Evolutionary conservation across 1,140 invertebrate species (phyloP).

Genomic region (Leptinotarsa defecta): DNA sequence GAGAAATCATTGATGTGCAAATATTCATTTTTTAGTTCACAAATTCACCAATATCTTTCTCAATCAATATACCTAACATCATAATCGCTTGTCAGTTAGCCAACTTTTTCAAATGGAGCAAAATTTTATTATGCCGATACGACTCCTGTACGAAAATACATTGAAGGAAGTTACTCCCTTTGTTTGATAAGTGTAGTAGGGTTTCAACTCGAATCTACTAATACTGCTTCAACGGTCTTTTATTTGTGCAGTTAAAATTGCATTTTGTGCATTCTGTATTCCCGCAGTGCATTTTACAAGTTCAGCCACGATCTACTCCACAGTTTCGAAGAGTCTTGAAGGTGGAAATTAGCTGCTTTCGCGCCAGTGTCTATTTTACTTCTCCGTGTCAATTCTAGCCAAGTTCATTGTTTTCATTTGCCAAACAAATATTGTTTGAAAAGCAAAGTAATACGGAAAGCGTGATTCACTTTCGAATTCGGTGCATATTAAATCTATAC

Average conservation of each 20-base stretch:
- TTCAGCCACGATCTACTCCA: not conserved
- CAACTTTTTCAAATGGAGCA: no score
- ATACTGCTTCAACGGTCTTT: not conserved
- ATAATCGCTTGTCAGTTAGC: no score
- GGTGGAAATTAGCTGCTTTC: constrained; percentile 6
- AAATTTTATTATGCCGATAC: no score
- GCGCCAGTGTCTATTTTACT: not conserved
- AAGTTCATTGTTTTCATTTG: not conserved
- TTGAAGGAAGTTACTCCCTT: not conserved
- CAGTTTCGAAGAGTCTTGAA: not conserved
- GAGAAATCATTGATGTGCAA: no score
- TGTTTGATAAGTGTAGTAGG: not conserved
- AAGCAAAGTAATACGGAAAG: no score
- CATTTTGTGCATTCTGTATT: constrained; percentile 21
- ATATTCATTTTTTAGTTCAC: no score
- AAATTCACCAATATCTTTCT: no score
- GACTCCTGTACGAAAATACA: no score
- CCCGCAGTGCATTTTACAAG: constrained; percentile 13
- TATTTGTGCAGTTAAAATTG: constrained; percentile 19
- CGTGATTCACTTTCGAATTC: no score
- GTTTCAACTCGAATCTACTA: not conserved
- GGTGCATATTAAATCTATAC: no score
- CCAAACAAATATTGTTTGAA: not conserved
- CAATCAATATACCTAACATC: no score
- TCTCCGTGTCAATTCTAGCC: constrained; percentile 9